A percentile compares a stretch with the other conserved stretches of the same genome.
phyloP scores from a whole-genome alignment of 1,140 invertebrate genomes.

The Adoxophyes honmai region DNA sequence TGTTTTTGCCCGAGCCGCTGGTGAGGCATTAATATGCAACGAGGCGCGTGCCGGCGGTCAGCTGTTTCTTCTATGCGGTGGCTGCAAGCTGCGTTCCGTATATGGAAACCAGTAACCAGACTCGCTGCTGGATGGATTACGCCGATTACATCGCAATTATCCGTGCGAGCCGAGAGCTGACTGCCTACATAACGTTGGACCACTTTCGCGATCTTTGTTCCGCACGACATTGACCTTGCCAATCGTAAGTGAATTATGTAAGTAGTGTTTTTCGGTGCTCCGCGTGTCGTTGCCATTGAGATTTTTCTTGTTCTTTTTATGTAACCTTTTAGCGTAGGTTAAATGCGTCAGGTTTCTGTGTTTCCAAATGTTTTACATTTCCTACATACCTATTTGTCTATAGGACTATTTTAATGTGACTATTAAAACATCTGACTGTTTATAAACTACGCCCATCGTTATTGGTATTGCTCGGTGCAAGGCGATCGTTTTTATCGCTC shows the following conservation, averaged over 20 bases:
- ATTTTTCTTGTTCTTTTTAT: conserved; percentile 25
- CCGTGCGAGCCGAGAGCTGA: conserved; percentile 34
- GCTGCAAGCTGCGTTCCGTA: conserved; percentile 65
- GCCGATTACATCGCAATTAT: conserved; percentile 71
- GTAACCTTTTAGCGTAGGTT: neutral
- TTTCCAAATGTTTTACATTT: conserved; percentile 28
- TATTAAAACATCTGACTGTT: conserved; percentile 22
- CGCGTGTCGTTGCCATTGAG: conserved; percentile 45
- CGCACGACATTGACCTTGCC: conserved; percentile 63
- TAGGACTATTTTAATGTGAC: conserved; percentile 17
- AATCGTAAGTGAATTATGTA: conserved; percentile 43
- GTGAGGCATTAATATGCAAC: conserved; percentile 65
- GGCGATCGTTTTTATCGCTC: conserved; percentile 45
- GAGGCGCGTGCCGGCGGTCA: conserved; percentile 66
- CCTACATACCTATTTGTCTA: neutral
- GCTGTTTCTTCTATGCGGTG: conserved; percentile 69
- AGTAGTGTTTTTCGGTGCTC: conserved; percentile 46
- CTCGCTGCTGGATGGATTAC: conserved; percentile 61
- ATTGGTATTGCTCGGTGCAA: conserved; percentile 40
- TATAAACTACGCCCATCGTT: conserved; percentile 22
- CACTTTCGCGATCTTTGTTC: conserved; percentile 72
- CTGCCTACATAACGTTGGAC: conserved; percentile 49
- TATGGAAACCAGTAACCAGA: conserved; percentile 54
- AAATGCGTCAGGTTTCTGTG: neutral
- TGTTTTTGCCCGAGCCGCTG: conserved; percentile 49